These are phyloP conservation scores for Solenodon paradoxus DNA, from an alignment of 2,113 vertebrate species.

Conservation along the genomic window DNA sequence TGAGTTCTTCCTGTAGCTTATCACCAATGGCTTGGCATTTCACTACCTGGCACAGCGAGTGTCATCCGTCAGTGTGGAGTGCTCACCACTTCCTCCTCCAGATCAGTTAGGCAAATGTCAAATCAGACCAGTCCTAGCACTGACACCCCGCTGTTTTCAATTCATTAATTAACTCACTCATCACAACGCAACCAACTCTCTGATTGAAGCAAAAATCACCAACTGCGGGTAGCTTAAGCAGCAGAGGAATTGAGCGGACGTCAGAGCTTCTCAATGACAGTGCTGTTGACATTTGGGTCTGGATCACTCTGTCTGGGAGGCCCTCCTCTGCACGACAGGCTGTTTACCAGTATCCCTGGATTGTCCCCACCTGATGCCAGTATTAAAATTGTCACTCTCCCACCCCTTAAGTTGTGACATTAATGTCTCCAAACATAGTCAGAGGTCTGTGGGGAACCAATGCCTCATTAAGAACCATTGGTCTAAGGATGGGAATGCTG, in stretches of 20 bases:
- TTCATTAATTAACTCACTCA: conserved; percentile 48
- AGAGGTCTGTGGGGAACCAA: neutral
- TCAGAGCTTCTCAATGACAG: neutral
- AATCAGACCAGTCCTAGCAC: neutral
- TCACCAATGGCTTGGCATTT: conserved; percentile 69
- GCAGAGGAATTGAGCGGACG: neutral
- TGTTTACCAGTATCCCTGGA: neutral
- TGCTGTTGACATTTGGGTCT: neutral
- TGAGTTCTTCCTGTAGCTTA: conserved; percentile 41
- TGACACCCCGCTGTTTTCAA: neutral
- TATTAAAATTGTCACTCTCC: neutral
- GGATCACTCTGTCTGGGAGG: neutral
- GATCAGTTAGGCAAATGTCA: conserved; percentile 59
- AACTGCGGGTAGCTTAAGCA: neutral
- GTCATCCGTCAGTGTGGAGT: conserved; percentile 30
- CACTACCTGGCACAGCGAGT: conserved; percentile 60
- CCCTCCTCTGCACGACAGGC: fast-evolving
- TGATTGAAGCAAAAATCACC: neutral
- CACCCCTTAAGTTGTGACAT: neutral
- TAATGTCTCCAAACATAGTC: neutral
- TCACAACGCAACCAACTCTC: neutral
- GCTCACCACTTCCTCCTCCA: conserved; percentile 53
- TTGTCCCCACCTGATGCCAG: neutral
- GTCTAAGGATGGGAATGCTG: too few relatives aligned
- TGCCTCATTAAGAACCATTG: neutral